Conservation (phyloP, 2,797 vertebrate genomes). For the Myotis daubentonii region DNA sequence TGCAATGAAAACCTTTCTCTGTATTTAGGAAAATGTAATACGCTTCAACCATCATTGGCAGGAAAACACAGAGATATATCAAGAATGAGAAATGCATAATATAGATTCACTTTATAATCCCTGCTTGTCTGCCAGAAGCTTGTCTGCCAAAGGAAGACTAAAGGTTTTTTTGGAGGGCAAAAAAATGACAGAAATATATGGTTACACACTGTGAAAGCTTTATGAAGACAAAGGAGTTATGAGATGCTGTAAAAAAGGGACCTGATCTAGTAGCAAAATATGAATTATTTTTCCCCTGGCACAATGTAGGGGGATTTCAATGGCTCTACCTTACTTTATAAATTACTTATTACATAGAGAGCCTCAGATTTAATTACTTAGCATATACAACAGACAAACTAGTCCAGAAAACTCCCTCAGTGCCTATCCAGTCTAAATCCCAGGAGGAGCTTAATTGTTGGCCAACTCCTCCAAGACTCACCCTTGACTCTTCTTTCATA, state of each 20-base stretch:
- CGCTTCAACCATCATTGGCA: neutral
- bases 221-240: neutral
- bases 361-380: neutral
- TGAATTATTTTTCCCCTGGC: neutral
- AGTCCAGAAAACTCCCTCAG: neutral
- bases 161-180: neutral
- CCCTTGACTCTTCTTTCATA: neutral
- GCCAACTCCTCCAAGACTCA: neutral
- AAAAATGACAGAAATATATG: neutral
- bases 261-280: constrained; percentile 21
- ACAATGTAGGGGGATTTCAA: neutral
- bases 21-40: neutral
- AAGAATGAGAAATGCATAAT: neutral
- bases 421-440: neutral
- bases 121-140: neutral
- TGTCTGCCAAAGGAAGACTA: neutral
- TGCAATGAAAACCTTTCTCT: neutral
- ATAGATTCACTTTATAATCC: neutral
- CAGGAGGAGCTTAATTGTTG: neutral
- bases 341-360: neutral
- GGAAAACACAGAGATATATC: neutral
- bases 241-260: neutral
- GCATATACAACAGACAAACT: neutral
- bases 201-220: neutral
- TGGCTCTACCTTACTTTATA: neutral